Evolutionary conservation across 2,113 vertebrate species (phyloP).

Genomic region (Perca flavescens): DNA sequence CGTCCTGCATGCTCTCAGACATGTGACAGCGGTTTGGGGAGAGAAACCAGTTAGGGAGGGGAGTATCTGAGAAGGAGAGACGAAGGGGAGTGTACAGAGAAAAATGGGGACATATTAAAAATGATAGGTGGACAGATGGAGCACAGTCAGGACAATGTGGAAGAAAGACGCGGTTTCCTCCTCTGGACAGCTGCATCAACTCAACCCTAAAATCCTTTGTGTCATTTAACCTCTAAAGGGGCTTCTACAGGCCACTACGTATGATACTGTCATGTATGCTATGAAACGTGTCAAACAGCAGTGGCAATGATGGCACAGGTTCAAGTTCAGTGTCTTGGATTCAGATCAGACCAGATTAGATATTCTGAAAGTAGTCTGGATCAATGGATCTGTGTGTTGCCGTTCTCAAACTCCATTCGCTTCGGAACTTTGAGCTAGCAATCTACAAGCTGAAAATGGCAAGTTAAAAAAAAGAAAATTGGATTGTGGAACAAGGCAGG

Average conservation of each 20-base stretch:
- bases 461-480: too few relatives aligned
- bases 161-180: neutral
- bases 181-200: neutral
- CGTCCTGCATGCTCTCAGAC: conserved; percentile 58
- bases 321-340: conserved; percentile 15
- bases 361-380: neutral
- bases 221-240: neutral
- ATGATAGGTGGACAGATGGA: conserved; percentile 48
- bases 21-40: conserved; percentile 65
- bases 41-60: conserved; percentile 43
- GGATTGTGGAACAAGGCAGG: too few relatives aligned
- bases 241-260: neutral
- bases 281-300: conserved; percentile 1
- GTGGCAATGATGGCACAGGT: neutral
- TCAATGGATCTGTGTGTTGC: too few relatives aligned
- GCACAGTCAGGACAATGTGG: conserved; percentile 21
- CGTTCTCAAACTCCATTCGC: too few relatives aligned
- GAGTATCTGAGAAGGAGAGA: conserved; percentile 39
- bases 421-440: too few relatives aligned
- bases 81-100: neutral
- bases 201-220: neutral
- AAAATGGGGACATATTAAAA: conserved; percentile 58
- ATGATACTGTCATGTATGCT: neutral
- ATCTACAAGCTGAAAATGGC: too few relatives aligned
- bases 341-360: conserved; percentile 14